A percentile compares a stretch with the other conserved stretches of the same genome.
Conservation (phyloP, 2,888 invertebrate genomes). For the Aproaerema taeniolella region DNA sequence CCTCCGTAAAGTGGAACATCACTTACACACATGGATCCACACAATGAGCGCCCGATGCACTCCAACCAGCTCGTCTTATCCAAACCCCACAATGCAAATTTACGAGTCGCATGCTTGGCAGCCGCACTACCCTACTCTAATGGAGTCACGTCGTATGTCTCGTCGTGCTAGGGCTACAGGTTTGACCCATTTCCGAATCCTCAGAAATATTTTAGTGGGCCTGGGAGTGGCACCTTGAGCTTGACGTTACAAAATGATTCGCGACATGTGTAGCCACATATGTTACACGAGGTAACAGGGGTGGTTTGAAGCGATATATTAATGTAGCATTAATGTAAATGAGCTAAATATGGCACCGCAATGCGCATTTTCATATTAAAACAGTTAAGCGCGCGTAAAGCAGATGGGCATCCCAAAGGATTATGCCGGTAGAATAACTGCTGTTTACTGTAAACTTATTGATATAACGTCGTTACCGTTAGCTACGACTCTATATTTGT, state of each 20-base stretch:
- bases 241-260: constrained; percentile 31
- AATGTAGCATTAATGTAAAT: constrained; percentile 9
- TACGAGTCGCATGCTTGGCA: constrained; percentile 27
- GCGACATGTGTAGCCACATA: constrained; percentile 1
- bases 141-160: neutral
- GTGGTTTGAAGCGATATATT: constrained; percentile 16
- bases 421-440: no score
- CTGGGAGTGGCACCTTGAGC: constrained; percentile 57
- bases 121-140: constrained; percentile 14
- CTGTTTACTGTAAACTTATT: no score
- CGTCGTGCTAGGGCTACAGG: constrained; percentile 29
- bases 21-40: constrained; percentile 46
- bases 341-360: constrained; percentile 5
- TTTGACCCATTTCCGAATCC: constrained; percentile 53
- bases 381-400: constrained; percentile 3
- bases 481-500: no score
- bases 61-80: constrained; percentile 28
- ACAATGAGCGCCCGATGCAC: constrained; percentile 31
- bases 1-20: no score
- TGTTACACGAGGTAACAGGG: neutral
- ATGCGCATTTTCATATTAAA: constrained; percentile 9
- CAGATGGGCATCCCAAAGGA: neutral
- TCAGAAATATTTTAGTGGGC: constrained; percentile 52
- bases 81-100: constrained; percentile 30
- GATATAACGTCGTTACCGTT: no score